Evolutionary conservation across 2,113 vertebrate species (phyloP).

Genomic region (Corvus moneduloides): DNA sequence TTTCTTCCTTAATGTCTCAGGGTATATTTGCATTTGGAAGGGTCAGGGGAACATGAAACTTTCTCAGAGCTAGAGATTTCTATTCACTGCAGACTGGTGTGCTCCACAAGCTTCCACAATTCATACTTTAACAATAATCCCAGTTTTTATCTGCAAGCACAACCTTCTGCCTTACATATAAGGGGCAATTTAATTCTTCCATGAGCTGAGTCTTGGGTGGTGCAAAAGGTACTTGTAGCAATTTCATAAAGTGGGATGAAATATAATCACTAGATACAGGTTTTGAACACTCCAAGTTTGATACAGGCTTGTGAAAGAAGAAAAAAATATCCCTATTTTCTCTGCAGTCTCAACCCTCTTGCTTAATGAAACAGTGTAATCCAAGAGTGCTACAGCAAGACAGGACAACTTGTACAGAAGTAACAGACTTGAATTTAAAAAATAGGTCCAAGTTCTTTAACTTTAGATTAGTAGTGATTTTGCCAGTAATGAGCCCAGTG

Average conservation of each 20-base stretch:
- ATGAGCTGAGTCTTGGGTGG: not conserved
- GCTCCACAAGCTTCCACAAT: not conserved
- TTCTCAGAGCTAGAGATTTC: not conserved
- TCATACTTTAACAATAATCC: slow-evolving; percentile 8
- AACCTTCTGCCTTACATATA: not conserved
- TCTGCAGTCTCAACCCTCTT: not conserved
- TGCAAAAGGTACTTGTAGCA: slow-evolving; percentile 17
- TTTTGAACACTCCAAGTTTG: not conserved
- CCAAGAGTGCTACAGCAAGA: not conserved
- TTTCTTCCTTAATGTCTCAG: slow-evolving; percentile 18
- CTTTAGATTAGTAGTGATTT: not conserved
- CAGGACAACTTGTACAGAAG: not conserved
- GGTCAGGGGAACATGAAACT: slow-evolving; percentile 22
- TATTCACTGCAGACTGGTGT: not conserved
- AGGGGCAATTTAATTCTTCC: slow-evolving; percentile 51
- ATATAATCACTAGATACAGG: not conserved
- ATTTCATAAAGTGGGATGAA: slow-evolving; percentile 45
- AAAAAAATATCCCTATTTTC: not conserved
- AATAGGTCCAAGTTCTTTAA: not conserved
- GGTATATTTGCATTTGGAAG: slow-evolving; percentile 53
- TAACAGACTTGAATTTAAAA: not conserved
- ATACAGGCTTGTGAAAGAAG: not conserved
- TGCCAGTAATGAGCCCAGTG: not conserved
- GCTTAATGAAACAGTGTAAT: not conserved
- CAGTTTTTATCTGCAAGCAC: slow-evolving; percentile 6